A percentile compares a stretch with the other conserved stretches of the same genome.
Evolutionary conservation across 2,888 invertebrate species (phyloP).

Genomic region (Drosophila pseudotakahashii): DNA sequence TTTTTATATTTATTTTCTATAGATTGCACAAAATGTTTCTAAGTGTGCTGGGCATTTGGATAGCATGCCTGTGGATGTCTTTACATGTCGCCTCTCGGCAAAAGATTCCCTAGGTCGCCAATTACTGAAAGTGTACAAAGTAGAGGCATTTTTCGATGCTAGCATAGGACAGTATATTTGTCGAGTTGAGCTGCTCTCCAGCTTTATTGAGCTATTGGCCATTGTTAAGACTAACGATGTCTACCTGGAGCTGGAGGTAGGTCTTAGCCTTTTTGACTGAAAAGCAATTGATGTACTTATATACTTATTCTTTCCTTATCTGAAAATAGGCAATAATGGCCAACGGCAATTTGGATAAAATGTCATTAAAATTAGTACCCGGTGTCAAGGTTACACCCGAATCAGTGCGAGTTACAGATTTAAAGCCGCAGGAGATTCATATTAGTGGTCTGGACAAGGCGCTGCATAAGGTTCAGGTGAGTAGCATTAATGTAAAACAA

Average conservation of each 20-base stretch:
- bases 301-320: slow-evolving; percentile 7
- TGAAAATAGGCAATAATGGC: slow-evolving; percentile 76
- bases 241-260: slow-evolving; percentile 82
- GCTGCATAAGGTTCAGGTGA: slow-evolving; percentile 85
- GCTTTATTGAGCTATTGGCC: slow-evolving; percentile 79
- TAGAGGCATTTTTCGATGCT: slow-evolving; percentile 80
- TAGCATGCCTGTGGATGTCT: slow-evolving; percentile 75
- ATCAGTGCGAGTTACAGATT: slow-evolving; percentile 72
- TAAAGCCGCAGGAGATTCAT: slow-evolving; percentile 82
- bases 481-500: slow-evolving; percentile 45
- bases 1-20: background rate
- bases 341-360: slow-evolving; percentile 80
- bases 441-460: slow-evolving; percentile 86
- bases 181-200: slow-evolving; percentile 78
- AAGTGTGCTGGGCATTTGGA: slow-evolving; percentile 79
- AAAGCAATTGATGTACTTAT: too few relatives aligned
- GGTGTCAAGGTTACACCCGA: slow-evolving; percentile 82
- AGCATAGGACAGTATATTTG: slow-evolving; percentile 82
- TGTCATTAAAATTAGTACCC: slow-evolving; percentile 83
- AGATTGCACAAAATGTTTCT: slow-evolving; percentile 83
- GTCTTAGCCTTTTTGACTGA: slow-evolving; percentile 5
- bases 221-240: slow-evolving; percentile 82
- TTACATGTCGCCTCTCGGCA: slow-evolving; percentile 80
- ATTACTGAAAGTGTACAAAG: slow-evolving; percentile 80
- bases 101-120: slow-evolving; percentile 76